Evolutionary conservation across 92 coral and sea anemone species (phyloP).

Genomic region (Virgularia gustaviana): DNA sequence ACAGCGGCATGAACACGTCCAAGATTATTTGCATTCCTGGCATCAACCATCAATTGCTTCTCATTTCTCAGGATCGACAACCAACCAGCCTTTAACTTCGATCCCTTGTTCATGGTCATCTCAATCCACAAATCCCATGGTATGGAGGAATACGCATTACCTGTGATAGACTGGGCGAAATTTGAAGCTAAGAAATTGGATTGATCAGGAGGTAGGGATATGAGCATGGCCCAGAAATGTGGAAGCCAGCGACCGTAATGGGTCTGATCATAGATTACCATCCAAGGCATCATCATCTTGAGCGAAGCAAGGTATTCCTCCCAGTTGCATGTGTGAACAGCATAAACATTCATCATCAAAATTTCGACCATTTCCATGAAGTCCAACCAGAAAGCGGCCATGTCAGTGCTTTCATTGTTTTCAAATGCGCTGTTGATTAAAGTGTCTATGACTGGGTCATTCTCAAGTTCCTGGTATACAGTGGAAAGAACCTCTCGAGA

Average conservation of each 20-base stretch:
- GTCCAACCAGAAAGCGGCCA: slow-evolving; percentile 16
- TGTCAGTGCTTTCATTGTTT: slow-evolving; percentile 10
- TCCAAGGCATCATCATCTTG: slow-evolving; percentile 19
- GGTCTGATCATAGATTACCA: slow-evolving; percentile 23
- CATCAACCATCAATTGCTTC: slow-evolving; percentile 8
- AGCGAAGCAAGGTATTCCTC: slow-evolving; percentile 13
- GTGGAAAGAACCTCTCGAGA: slow-evolving; percentile 4
- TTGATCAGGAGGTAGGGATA: slow-evolving; percentile 6
- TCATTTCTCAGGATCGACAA: slow-evolving; percentile 17
- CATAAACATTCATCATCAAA: slow-evolving; percentile 15
- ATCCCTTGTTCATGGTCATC: slow-evolving; percentile 29
- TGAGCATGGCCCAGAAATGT: slow-evolving; percentile 14
- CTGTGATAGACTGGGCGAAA: slow-evolving; percentile 30
- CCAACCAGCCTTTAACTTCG: slow-evolving; percentile 24
- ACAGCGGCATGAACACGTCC: slow-evolving; percentile 16
- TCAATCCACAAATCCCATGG: slow-evolving; percentile 24
- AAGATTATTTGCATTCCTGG: slow-evolving; percentile 16
- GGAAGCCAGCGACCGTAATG: slow-evolving; percentile 24
- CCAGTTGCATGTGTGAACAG: slow-evolving; percentile 12
- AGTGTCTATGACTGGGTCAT: neutral
- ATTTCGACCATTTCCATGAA: slow-evolving; percentile 24
- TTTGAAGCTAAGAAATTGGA: neutral
- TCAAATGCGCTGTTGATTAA: slow-evolving; percentile 3
- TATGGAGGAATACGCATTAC: slow-evolving; percentile 12
- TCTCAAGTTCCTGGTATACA: slow-evolving; percentile 15